Evolutionary conservation across 1,140 invertebrate genomes (phyloP).

Genomic region (Ceratina calcarata): DNA sequence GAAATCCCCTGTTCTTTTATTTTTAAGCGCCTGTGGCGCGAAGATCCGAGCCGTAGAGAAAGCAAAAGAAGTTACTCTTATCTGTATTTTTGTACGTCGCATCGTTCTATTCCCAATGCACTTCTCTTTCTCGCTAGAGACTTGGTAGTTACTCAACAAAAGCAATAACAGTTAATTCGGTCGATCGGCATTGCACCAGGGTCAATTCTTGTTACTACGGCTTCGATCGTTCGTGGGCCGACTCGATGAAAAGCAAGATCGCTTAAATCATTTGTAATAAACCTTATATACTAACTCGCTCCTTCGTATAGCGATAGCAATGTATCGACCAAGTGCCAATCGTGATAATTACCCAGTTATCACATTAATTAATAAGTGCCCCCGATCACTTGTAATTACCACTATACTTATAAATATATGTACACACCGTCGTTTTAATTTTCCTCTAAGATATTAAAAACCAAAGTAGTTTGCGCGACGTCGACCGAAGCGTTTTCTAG

Average conservation of each 20-base stretch:
- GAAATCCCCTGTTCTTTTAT: not conserved
- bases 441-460: not conserved
- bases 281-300: constrained; percentile 1
- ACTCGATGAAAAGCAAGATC: not conserved
- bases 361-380: constrained; percentile 7
- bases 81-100: not conserved
- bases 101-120: too few species aligned
- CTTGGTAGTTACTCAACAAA: not conserved
- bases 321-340: constrained; percentile 22
- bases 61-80: not conserved
- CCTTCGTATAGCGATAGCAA: not conserved
- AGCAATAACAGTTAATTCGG: not conserved
- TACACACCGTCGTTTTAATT: not conserved
- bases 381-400: not conserved
- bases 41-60: not conserved
- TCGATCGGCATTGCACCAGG: not conserved
- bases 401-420: not conserved
- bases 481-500: not conserved
- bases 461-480: not conserved
- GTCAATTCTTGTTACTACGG: not conserved
- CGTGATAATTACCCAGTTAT: constrained; percentile 30
- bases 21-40: not conserved
- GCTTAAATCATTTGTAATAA: not conserved
- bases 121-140: not conserved
- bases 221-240: not conserved